Evolutionary conservation across 2,888 invertebrate species (phyloP).

Genomic region (Drosophila tanythrix): DNA sequence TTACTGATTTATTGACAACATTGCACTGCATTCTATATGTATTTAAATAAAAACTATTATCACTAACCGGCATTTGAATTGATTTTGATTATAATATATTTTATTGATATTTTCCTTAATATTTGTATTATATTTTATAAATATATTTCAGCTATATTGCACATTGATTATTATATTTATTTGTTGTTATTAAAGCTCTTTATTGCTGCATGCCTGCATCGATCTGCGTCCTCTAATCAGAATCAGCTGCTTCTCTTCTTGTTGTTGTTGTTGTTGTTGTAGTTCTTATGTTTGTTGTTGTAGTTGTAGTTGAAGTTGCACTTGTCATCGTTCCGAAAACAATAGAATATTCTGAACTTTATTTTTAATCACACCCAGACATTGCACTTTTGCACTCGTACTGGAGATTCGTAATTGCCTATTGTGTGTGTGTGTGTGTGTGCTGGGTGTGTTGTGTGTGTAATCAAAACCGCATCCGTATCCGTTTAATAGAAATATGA

Average conservation of each 20-base stretch:
- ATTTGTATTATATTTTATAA: slow-evolving; percentile 54
- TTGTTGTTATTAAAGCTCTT: slow-evolving; percentile 65
- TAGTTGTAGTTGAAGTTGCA: slow-evolving; percentile 19
- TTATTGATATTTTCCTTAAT: slow-evolving; percentile 24
- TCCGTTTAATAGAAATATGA: slow-evolving; percentile 52
- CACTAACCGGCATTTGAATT: slow-evolving; percentile 59
- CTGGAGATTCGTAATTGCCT: slow-evolving; percentile 43
- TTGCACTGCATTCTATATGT: slow-evolving; percentile 41
- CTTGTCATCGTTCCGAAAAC: slow-evolving; percentile 60
- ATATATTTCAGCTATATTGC: slow-evolving; percentile 70
- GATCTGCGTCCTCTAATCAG: slow-evolving; percentile 45
- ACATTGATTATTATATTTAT: slow-evolving; percentile 53
- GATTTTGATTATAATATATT: slow-evolving; percentile 25
- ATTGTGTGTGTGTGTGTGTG: slow-evolving; percentile 19
- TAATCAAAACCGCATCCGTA: slow-evolving; percentile 61
- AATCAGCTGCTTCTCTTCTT: slow-evolving; percentile 46
- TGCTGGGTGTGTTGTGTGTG: slow-evolving; percentile 26
- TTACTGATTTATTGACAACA: slow-evolving; percentile 27
- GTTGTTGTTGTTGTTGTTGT: slow-evolving; percentile 12
- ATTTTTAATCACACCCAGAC: slow-evolving; percentile 67
- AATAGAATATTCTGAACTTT: slow-evolving; percentile 59
- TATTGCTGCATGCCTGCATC: slow-evolving; percentile 40
- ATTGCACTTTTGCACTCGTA: slow-evolving; percentile 72
- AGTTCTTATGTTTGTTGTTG: slow-evolving; percentile 12
- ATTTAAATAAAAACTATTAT: slow-evolving; percentile 33